A percentile compares a stretch with the other conserved stretches of the same genome.
These are phyloP conservation scores for Ornithoptera priamus DNA, from an alignment of 2,888 invertebrate species.

Conservation along the genomic window DNA sequence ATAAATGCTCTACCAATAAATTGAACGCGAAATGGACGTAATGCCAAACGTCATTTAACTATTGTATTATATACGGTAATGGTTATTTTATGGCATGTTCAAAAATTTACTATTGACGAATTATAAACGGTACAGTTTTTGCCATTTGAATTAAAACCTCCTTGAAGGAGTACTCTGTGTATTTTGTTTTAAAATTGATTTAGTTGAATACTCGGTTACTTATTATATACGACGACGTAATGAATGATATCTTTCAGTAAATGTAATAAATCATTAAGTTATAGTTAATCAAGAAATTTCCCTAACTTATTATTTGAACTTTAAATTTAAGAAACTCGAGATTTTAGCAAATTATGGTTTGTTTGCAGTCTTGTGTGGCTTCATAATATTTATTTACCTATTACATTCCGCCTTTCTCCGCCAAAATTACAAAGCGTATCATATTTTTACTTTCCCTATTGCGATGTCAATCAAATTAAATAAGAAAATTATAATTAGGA, in stretches of 20 bases:
- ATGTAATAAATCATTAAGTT: too few species aligned
- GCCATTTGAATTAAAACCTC: too few species aligned
- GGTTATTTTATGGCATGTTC: neutral
- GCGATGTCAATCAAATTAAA: conserved; percentile 68
- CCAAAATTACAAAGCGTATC: conserved; percentile 70
- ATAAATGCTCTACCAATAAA: neutral
- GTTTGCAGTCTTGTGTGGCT: conserved; percentile 29
- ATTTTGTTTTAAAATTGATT: too few species aligned
- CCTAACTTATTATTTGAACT: neutral
- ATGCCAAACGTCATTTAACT: neutral
- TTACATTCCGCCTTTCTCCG: conserved; percentile 64
- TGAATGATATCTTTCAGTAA: too few species aligned
- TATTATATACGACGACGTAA: too few species aligned
- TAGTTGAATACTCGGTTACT: too few species aligned
- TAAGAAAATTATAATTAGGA: conserved; percentile 59
- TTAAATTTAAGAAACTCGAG: neutral
- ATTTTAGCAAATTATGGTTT: neutral
- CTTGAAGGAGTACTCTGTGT: too few species aligned
- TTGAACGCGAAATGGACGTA: neutral
- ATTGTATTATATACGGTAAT: neutral
- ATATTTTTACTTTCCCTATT: conserved; percentile 72
- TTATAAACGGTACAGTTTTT: too few species aligned
- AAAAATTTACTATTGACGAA: neutral
- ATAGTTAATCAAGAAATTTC: too few species aligned
- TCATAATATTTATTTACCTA: conserved; percentile 44